A percentile compares a stretch with the other conserved stretches of the same genome.
These are phyloP conservation scores for Sorex maritimensis DNA, from an alignment of 2,797 vertebrate genomes.

Conservation along the genomic window DNA sequence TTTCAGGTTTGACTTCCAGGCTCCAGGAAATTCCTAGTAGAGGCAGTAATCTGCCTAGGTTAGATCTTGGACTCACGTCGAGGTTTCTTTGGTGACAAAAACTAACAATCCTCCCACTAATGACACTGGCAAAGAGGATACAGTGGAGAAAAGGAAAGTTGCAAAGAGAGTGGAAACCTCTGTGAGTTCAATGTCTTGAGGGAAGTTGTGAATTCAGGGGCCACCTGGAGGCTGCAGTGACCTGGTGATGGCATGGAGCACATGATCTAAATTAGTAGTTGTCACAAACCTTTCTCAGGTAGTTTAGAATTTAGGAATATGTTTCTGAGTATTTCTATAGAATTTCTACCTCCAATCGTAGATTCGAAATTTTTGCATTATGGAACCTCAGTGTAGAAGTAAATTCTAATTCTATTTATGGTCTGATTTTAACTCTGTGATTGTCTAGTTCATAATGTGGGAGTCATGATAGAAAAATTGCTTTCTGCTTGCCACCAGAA, in stretches of 20 bases:
- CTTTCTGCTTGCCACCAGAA: background rate
- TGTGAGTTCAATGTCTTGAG: conserved; percentile 26
- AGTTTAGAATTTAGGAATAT: conserved; percentile 25
- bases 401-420: background rate
- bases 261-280: background rate
- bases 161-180: background rate
- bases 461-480: background rate
- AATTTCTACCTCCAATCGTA: conserved; percentile 46
- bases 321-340: conserved; percentile 19
- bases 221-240: background rate
- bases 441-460: background rate
- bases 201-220: conserved; percentile 29
- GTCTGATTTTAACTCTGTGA: background rate
- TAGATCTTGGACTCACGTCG: conserved; percentile 51
- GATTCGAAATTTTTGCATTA: conserved; percentile 18
- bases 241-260: conserved; percentile 9
- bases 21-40: conserved; percentile 32
- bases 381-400: conserved; percentile 40
- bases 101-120: conserved; percentile 8
- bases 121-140: background rate
- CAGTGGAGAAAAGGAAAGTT: background rate
- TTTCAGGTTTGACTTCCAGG: background rate
- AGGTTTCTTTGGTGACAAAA: conserved; percentile 43
- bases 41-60: conserved; percentile 5
- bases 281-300: background rate